Evolutionary conservation across 2,797 vertebrate genomes (phyloP), one percentile per base, ranked within the genome.

Genomic region (Crenichthys baileyi): DNA sequence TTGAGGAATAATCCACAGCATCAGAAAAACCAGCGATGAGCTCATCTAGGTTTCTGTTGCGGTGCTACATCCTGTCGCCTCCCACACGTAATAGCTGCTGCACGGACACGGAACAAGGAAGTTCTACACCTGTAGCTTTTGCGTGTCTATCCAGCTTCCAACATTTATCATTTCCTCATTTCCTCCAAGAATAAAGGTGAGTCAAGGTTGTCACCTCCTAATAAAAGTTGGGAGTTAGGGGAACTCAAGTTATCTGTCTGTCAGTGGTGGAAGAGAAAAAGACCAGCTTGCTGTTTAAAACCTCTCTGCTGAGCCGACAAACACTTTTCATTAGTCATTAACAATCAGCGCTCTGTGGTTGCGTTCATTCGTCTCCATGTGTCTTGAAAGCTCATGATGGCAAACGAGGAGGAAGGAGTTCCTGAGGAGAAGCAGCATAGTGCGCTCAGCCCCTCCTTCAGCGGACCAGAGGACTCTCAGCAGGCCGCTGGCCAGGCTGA

Each of bases 21-120:
- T 18, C 51, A 12, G 9, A 12, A 50, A 3, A 15, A 50, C 3
- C 48, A 12, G 48, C 48, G 48, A 53, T 53, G 3, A 2, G 61
- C 9, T 39, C 31, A 9, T 20, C 13, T 8, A 5, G 7, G 20
- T 13, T 11, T 15, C 12, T 46, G 24, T 5, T 48, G 41, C 11
- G 36, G 22, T n/a, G 31, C 72, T 11, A 41, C 55, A 44, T 44
- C 24, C 53, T 18, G 39, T 39, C 39, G 39, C 39, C 22, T 68
- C 61, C 7, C 8, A 2, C n/a, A 0, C 18, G 1, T 7, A 65
- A 5, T 7, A 65, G 4, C 39, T 3, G 41, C 41, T 44, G 41
- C 20, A 75, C 18, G 4, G 16, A 75, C 41, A 15, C 60, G 74
- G 74, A 75, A 75, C 18, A 24, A 75, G 74, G 74, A 75, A 75